Conservation (phyloP, 2,797 vertebrate species). For the Sphenopsis melanotis region DNA sequence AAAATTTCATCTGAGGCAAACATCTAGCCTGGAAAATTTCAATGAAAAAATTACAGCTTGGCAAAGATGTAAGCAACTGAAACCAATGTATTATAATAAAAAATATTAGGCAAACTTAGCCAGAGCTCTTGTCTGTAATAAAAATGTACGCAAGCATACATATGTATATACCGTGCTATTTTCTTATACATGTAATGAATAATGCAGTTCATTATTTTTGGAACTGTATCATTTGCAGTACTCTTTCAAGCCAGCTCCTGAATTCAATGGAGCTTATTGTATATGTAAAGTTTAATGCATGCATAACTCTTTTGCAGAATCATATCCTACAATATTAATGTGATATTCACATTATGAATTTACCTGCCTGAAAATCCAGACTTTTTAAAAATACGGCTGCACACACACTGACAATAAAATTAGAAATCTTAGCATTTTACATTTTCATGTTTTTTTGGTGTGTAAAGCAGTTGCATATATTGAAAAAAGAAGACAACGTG, state of each 20-base stretch:
- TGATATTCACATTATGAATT: conserved; percentile 32
- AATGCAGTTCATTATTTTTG: conserved; percentile 66
- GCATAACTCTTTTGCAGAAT: conserved; percentile 27
- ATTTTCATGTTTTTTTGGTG: background rate
- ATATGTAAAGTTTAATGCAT: conserved; percentile 46
- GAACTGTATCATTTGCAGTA: conserved; percentile 55
- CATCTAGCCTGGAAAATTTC: conserved; percentile 37
- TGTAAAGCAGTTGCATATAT: background rate
- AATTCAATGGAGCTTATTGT: conserved; percentile 62
- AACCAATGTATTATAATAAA: conserved; percentile 43
- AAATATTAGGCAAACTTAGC: conserved; percentile 47
- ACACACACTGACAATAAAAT: background rate
- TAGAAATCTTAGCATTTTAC: background rate
- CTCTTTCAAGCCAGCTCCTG: conserved; percentile 53
- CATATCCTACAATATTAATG: conserved; percentile 41
- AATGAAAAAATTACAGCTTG: conserved; percentile 32
- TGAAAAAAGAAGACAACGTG: background rate
- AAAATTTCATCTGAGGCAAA: conserved; percentile 8
- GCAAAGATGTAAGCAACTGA: background rate
- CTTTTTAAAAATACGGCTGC: background rate
- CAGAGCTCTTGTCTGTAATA: conserved; percentile 32
- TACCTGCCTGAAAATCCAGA: conserved; percentile 33
- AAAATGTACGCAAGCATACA: conserved; percentile 36
- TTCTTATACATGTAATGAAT: conserved; percentile 48
- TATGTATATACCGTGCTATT: conserved; percentile 50